Conservation (phyloP, 2,113 vertebrate species). For the Ranitomeya variabilis region DNA sequence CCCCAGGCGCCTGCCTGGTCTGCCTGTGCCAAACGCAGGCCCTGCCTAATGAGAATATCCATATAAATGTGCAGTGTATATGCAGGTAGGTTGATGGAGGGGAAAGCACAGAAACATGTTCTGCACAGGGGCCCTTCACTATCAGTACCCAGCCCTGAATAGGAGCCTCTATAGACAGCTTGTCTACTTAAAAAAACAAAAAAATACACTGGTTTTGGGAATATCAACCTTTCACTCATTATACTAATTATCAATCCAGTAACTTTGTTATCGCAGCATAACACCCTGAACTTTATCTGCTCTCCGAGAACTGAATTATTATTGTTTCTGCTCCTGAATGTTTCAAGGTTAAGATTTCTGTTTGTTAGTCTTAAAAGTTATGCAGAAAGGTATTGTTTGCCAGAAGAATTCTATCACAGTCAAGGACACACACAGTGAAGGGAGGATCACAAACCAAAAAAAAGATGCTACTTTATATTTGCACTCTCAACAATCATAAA, state of each 20-base stretch:
- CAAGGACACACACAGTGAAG: not conserved
- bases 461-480: not conserved
- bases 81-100: too few species aligned
- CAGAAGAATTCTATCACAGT: not conserved
- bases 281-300: not conserved
- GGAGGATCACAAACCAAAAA: not conserved
- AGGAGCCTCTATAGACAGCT: not conserved
- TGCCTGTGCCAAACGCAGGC: too few species aligned
- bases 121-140: too few species aligned
- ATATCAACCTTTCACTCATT: not conserved
- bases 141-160: too few species aligned
- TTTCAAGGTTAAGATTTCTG: not conserved
- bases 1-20: too few species aligned
- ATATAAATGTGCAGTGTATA: too few species aligned
- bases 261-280: too few species aligned
- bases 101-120: too few species aligned
- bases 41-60: too few species aligned
- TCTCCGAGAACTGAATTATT: not conserved
- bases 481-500: too few species aligned
- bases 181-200: not conserved
- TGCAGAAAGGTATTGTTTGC: not conserved
- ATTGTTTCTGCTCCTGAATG: not conserved
- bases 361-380: not conserved
- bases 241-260: too few species aligned
- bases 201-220: not conserved